A percentile compares a stretch with the other conserved stretches of the same genome.
Conservation (phyloP, 1,140 invertebrate species). For the Sweltsa coloradensis region DNA sequence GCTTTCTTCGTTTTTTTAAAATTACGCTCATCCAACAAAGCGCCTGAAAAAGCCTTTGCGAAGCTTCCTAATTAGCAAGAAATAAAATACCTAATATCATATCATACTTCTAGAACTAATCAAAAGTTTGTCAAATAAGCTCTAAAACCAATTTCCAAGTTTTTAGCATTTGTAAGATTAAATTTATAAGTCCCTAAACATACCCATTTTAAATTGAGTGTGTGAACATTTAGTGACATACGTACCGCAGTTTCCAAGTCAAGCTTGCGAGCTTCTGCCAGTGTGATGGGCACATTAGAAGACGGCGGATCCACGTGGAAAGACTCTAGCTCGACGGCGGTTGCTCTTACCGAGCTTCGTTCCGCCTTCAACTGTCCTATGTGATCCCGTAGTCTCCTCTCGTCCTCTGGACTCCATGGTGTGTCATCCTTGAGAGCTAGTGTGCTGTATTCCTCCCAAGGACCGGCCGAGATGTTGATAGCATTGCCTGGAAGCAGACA, state of each 20-base stretch:
- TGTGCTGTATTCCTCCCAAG: constrained; percentile 36
- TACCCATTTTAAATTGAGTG: no score
- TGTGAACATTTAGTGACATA: no score
- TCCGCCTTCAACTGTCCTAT: constrained; percentile 63
- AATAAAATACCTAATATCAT: no score
- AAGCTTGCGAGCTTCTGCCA: constrained; percentile 49
- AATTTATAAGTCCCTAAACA: no score
- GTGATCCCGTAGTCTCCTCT: constrained; percentile 42
- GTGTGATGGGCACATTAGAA: constrained; percentile 38
- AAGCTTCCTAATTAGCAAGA: no score
- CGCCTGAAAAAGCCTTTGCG: no score
- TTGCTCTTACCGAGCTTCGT: constrained; percentile 49
- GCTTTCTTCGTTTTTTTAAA: no score
- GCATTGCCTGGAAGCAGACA: not conserved
- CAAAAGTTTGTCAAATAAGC: no score
- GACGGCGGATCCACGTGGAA: constrained; percentile 43
- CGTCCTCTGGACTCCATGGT: constrained; percentile 36
- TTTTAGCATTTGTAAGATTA: no score
- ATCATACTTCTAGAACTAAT: no score
- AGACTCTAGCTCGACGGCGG: constrained; percentile 59
- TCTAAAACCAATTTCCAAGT: no score
- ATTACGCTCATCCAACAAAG: no score
- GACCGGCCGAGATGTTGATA: constrained; percentile 18
- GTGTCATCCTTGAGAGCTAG: constrained; percentile 30
- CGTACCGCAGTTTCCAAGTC: constrained; percentile 78